Evolutionary conservation across 2,113 vertebrate species (phyloP), one percentile per base, ranked within the genome.

Genomic region (Hiodon alosoides): DNA sequence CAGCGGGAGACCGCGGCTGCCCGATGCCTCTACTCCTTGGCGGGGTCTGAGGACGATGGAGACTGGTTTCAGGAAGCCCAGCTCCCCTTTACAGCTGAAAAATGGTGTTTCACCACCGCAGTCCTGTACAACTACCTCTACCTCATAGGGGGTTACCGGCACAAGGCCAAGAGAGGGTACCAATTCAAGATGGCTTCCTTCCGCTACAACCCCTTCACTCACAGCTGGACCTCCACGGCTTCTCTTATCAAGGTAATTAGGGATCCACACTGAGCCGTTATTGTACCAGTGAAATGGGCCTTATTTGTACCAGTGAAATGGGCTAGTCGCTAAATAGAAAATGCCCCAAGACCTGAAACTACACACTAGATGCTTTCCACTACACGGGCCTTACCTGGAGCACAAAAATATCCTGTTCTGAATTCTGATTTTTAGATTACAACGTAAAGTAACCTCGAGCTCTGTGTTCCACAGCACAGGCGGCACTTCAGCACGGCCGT

Each of bases 61-160:
- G 54, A 60, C 14, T 93, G 92, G 92, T 69, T 5, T 58, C 69
- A 74, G 9, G 10, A 83, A 9, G 79, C 87, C 58, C 80, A 85
- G 73, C 79, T 93, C 77, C 92, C 92, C 4, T 92, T 93, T 73
- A 76, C 47, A 77, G 88, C 90, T 3, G 89, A 93, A 71, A 93
- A 93, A 54, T 93, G 92, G 92, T 90, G 90, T 78, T 90, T 92
- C 80, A 92, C 90, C n/a, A 80, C 88, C 1, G 91, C 88, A 47
- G 88, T 92, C 69, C 82, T 92, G 58, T 85, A 84, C 78, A 92
- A 93, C 80, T 92, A 93, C 80, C 82, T 93, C 64, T 93, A 87
- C 77, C 57, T 92, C 31, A 83, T 92, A 48, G 92, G 92, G 48
- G 92, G 92, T 9, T 90, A 88, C 82, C 77, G 92, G 17, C 83